Percentiles rank a stretch among this genome's conserved stretches.
Conservation (phyloP, 2,797 vertebrate species). For the Pogoniulus pusillus region DNA sequence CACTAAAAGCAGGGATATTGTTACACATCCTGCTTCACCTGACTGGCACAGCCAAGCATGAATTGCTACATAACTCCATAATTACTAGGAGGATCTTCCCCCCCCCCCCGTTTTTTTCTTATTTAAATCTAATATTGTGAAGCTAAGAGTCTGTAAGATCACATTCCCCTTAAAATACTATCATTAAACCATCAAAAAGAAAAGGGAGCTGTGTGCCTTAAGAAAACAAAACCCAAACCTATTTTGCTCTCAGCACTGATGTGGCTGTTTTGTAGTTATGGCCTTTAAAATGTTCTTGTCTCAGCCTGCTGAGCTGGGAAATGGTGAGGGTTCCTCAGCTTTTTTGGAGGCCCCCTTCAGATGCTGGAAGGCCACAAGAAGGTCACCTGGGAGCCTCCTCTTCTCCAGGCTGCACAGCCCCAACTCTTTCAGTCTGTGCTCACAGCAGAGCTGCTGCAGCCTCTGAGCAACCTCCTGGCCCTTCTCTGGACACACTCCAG, state of each 20-base stretch:
- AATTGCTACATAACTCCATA: background rate
- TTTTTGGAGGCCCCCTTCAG: no score
- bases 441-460: no score
- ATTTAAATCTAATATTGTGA: background rate
- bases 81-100: background rate
- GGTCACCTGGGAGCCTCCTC: no score
- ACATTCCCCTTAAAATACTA: background rate
- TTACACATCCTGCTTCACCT: background rate
- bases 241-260: background rate
- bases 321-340: background rate
- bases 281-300: background rate
- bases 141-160: background rate
- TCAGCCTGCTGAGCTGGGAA: constrained; percentile 18
- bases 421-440: no score
- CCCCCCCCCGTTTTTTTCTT: background rate
- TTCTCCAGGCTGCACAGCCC: no score
- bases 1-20: background rate
- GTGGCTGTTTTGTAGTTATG: background rate
- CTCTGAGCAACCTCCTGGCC: no score
- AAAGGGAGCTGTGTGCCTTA: background rate
- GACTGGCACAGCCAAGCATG: background rate
- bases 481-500: no score
- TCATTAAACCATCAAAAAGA: constrained; percentile 1
- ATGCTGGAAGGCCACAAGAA: no score
- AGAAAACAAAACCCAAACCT: background rate